Percentiles rank a stretch among this genome's conserved stretches.
Conservation (phyloP, 35 echinoderm and acorn worm genomes). For the Lytechinus variegatus region DNA sequence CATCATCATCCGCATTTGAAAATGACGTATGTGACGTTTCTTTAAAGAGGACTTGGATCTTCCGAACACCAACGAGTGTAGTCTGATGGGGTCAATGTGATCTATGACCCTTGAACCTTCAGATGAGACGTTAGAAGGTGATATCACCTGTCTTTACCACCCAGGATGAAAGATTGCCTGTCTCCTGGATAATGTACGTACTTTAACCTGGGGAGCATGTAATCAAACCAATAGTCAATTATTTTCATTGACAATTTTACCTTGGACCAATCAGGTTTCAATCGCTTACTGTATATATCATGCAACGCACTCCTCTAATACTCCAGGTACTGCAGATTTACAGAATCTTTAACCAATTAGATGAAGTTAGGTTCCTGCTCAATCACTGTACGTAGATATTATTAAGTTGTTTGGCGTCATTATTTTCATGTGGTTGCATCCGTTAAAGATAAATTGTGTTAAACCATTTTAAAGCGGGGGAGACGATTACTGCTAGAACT, state of each 20-base stretch:
- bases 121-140: neutral
- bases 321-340: too few species aligned
- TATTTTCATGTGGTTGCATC: neutral
- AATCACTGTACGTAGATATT: neutral
- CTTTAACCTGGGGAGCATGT: neutral
- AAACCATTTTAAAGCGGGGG: too few species aligned
- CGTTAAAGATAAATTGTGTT: too few species aligned
- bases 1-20: neutral
- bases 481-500: too few species aligned
- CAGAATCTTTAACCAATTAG: neutral
- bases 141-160: conserved; percentile 40
- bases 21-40: neutral
- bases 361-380: neutral
- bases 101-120: conserved; percentile 14
- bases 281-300: too few species aligned
- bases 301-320: too few species aligned
- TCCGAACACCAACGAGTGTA: neutral
- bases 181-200: neutral
- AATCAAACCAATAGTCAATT: too few species aligned
- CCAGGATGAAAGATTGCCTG: neutral
- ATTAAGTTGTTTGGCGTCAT: neutral
- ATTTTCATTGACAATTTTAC: too few species aligned
- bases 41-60: neutral
- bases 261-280: too few species aligned
- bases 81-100: conserved; percentile 39